Base-by-base conservation (phyloP, 1,140 invertebrate genomes). In the Sycobia sp. region DNA sequence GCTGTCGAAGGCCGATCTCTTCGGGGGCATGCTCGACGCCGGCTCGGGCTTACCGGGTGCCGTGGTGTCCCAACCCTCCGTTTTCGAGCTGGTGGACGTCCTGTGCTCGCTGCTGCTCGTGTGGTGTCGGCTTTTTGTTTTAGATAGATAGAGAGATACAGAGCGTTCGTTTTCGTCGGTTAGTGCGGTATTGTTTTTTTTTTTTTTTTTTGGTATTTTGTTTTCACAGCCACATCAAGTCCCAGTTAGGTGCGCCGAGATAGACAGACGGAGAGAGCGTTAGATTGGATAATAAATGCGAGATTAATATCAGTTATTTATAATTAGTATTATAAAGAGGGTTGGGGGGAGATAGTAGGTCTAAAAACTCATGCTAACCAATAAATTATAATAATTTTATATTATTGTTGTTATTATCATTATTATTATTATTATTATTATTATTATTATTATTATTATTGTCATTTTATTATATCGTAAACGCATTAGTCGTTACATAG, bases 41-140 rank as follows among this genome's bases (percentile, higher is more conserved):
- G n/a, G n/a, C 20, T 39, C 36, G 20, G n/a, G 47, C 47, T 49
- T 49, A 64, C 79, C 78, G 68, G 27, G 27, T 67, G 74, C 78
- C 67, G 50, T 62, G 55, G 27, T 64, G 46, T 78, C 76, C 76
- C 81, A 78, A 79, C 72, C 75, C 39, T 76, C 75, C 53, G 68
- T 79, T 74, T 81, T 81, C 50, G 78, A 79, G 65, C 73, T 78
- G 60, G 80, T 77, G 53, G 78, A 78, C 23, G 80, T 82, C 69
- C 76, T 80, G 62, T 82, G 77, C 70, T 82, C 79, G 64, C 73
- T 77, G 73, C 71, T 77, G 41, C 76, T 79, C 72, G 77, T 77
- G 71, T 81, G 80, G 67, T 81, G 80, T 57, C 77, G 77, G 74
- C 80, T 82, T 60, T 58, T n/a, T n/a, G n/a, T n/a, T n/a, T n/a